Conservation (phyloP, 1,140 invertebrate species). For the Lutraria rhynchaena region DNA sequence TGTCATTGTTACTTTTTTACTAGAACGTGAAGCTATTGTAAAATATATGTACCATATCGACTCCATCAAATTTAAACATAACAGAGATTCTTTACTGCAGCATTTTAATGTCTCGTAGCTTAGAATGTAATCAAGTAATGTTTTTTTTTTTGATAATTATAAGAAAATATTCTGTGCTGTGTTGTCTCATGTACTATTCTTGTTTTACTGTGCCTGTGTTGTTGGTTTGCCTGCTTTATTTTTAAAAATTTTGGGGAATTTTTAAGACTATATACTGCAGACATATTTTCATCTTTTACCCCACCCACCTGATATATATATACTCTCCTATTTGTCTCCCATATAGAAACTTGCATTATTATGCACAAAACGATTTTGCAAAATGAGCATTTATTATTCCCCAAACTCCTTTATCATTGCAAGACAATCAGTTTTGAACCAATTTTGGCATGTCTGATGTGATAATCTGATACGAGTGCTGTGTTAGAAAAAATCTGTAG, state of each 20-base stretch:
- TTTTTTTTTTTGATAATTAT: conserved; percentile 5
- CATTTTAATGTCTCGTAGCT: conserved; percentile 23
- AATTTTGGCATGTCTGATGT: no score
- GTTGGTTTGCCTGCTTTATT: conserved; percentile 34
- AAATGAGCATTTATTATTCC: no score
- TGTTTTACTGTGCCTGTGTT: conserved; percentile 36
- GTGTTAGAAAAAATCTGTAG: no score
- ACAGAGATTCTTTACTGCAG: conserved; percentile 9
- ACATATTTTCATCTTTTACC: neutral
- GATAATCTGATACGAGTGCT: no score
- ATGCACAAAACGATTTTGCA: conserved; percentile 15
- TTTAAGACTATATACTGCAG: conserved; percentile 3
- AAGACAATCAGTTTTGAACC: no score
- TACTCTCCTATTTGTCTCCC: neutral
- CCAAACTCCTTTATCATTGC: no score
- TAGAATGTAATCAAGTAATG: conserved; percentile 18
- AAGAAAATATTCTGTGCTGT: conserved; percentile 24
- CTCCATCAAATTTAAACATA: neutral
- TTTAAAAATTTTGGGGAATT: conserved; percentile 17
- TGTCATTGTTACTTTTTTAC: conserved; percentile 7
- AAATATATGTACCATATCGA: conserved; percentile 1
- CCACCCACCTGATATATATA: neutral
- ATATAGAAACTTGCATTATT: conserved; percentile 7
- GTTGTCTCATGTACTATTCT: conserved; percentile 23
- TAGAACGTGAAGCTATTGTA: conserved; percentile 32